Evolutionary conservation across 2,888 invertebrate species (phyloP).

Genomic region (Panopea generosa): DNA sequence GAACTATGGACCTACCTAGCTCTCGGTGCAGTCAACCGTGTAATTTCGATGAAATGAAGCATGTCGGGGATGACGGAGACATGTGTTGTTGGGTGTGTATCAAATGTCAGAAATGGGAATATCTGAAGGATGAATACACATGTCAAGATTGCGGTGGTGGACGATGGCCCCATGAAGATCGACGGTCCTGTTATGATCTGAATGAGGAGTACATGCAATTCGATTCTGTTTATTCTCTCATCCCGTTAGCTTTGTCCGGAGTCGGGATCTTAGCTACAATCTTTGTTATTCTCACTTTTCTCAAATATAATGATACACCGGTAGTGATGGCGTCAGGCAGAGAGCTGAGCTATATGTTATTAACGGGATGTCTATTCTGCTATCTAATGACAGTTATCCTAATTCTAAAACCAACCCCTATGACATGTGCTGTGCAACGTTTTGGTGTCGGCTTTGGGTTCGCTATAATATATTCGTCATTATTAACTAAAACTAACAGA

Average conservation of each 20-base stretch:
- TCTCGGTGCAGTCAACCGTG: slow-evolving; percentile 86
- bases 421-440: slow-evolving; percentile 86
- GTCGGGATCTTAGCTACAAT: slow-evolving; percentile 88
- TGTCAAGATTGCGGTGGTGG: slow-evolving; percentile 82
- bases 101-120: slow-evolving; percentile 81
- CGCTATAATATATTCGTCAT: slow-evolving; percentile 88
- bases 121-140: slow-evolving; percentile 82
- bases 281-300: slow-evolving; percentile 88
- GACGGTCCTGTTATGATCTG: slow-evolving; percentile 76
- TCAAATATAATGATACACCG: slow-evolving; percentile 89
- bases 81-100: slow-evolving; percentile 86
- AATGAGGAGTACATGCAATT: slow-evolving; percentile 81
- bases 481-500: slow-evolving; percentile 89
- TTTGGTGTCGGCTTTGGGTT: slow-evolving; percentile 85
- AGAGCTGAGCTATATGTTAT: slow-evolving; percentile 89
- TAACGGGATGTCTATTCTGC: slow-evolving; percentile 88
- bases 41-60: slow-evolving; percentile 84
- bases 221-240: slow-evolving; percentile 87
- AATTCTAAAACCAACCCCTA: slow-evolving; percentile 87
- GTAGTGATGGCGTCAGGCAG: slow-evolving; percentile 89
- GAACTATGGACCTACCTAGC: slow-evolving; percentile 82
- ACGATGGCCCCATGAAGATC: slow-evolving; percentile 82
- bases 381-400: slow-evolving; percentile 89
- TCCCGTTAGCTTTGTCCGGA: slow-evolving; percentile 88
- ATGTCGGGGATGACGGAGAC: slow-evolving; percentile 84